Conservation (phyloP, 2,113 vertebrate genomes). For the Mohoua ochrocephala region DNA sequence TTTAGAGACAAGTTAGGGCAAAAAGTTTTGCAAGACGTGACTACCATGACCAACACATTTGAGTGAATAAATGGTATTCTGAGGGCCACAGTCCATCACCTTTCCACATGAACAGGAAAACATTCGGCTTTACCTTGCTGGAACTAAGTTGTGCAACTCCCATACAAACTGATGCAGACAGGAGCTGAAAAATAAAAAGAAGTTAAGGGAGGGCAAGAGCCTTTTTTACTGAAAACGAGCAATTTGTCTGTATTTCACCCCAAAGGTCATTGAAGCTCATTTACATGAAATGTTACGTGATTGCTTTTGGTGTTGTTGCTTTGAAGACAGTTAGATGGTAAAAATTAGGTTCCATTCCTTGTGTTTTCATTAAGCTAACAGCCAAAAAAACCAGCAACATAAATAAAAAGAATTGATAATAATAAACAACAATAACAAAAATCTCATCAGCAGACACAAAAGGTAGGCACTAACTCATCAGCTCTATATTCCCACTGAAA, state of each 20-base stretch:
- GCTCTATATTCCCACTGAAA: neutral
- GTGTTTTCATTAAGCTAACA: neutral
- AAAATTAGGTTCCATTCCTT: neutral
- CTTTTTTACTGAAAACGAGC: neutral
- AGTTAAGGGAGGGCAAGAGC: neutral
- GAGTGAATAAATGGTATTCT: neutral
- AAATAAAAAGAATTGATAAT: neutral
- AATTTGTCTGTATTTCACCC: neutral
- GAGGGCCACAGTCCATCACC: neutral
- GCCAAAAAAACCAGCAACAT: neutral
- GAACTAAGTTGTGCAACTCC: neutral
- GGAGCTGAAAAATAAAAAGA: neutral
- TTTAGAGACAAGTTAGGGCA: conserved; percentile 25
- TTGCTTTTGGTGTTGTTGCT: neutral
- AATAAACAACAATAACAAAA: neutral
- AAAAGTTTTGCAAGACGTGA: neutral
- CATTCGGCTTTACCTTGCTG: neutral
- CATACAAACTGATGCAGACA: neutral
- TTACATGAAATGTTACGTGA: neutral
- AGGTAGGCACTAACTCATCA: neutral
- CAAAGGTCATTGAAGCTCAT: neutral
- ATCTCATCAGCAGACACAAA: neutral
- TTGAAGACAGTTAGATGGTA: neutral
- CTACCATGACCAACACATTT: neutral
- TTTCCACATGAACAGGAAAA: neutral